Evolutionary conservation across 53 echinoderm and acorn worm genomes (phyloP).

Genomic region (Echinarachnius parma): DNA sequence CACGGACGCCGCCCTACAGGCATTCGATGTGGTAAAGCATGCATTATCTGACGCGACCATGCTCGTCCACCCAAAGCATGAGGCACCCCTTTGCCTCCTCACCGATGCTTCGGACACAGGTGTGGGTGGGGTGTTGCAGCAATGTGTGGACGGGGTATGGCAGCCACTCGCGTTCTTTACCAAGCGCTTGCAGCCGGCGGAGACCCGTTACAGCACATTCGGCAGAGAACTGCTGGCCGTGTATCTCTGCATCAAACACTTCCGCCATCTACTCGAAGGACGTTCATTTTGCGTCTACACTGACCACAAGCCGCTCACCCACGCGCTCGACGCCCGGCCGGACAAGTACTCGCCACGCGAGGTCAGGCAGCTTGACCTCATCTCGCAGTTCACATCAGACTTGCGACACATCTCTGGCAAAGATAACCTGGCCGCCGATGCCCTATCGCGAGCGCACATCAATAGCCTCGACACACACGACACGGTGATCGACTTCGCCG

Average conservation of each 20-base stretch:
- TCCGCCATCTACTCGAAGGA: constrained; percentile 49
- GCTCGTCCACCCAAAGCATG: constrained; percentile 3
- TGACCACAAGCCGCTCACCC: constrained; percentile 46
- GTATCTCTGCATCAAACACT: constrained; percentile 40
- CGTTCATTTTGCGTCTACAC: constrained; percentile 30
- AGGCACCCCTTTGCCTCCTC: constrained; percentile 33
- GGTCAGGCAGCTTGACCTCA: no score
- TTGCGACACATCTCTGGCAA: no score
- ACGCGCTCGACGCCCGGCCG: no score
- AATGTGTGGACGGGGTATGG: constrained; percentile 39
- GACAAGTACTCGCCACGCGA: no score
- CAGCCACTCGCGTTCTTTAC: constrained; percentile 59
- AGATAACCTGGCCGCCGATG: no score
- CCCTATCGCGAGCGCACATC: no score
- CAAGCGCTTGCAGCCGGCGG: constrained; percentile 43
- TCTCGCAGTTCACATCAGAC: no score
- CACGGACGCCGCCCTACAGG: not conserved
- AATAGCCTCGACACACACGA: no score
- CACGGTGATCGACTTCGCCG: no score
- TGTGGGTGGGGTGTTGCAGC: constrained; percentile 44
- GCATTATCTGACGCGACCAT: constrained; percentile 8
- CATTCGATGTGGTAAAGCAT: constrained; percentile 2
- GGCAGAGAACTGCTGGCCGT: constrained; percentile 43
- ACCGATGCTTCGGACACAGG: constrained; percentile 40
- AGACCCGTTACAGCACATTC: constrained; percentile 50